Conservation (phyloP, 35 echinoderm and acorn worm species). For the Holothuria glaberrima region DNA sequence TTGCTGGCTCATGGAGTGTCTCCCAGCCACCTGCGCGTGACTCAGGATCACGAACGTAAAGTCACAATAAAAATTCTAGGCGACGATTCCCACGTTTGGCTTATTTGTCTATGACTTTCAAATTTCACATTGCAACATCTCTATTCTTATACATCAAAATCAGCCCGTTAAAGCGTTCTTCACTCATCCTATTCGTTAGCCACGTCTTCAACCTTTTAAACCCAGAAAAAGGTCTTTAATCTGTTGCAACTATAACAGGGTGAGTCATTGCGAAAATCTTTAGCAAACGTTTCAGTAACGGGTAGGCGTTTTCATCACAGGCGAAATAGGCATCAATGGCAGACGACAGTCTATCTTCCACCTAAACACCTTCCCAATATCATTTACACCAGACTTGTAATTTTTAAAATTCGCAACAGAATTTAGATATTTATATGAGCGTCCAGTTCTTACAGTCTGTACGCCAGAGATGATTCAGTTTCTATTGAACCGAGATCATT, state of each 20-base stretch:
- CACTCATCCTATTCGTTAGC: background rate
- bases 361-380: too few relatives aligned
- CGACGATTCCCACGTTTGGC: too few relatives aligned
- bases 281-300: background rate
- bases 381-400: too few relatives aligned
- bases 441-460: too few relatives aligned
- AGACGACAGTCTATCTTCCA: too few relatives aligned
- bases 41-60: background rate
- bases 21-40: too few relatives aligned
- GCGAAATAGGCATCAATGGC: background rate
- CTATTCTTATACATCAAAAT: background rate
- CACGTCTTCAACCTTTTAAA: background rate
- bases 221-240: background rate
- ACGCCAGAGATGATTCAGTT: too few relatives aligned
- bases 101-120: background rate
- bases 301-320: conserved; percentile 7
- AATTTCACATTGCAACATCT: background rate
- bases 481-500: too few relatives aligned
- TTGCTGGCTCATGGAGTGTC: too few relatives aligned
- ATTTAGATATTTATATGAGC: too few relatives aligned
- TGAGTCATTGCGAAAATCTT: background rate
- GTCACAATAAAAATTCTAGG: background rate
- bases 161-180: background rate
- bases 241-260: background rate
- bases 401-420: too few relatives aligned